Percentiles rank a stretch among this genome's conserved stretches.
Evolutionary conservation across 2,113 vertebrate genomes (phyloP).

Genomic region (Chaetura pelagica): DNA sequence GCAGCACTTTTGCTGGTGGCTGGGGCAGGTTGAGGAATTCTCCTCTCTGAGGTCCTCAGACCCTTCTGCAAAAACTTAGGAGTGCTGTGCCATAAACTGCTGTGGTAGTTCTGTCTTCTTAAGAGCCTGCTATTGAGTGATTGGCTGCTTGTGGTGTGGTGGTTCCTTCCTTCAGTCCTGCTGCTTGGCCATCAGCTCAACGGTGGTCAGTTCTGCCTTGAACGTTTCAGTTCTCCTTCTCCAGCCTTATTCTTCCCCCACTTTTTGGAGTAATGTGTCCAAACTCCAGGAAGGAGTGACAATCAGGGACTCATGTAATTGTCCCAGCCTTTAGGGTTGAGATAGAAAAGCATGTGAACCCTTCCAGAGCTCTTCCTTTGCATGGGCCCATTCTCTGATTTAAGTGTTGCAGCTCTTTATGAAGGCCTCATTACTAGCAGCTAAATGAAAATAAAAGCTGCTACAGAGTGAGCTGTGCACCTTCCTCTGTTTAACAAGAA

Average conservation of each 20-base stretch:
- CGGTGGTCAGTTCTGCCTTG: neutral
- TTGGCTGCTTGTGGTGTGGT: neutral
- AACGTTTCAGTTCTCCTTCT: neutral
- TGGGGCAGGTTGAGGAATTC: neutral
- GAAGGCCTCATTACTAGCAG: neutral
- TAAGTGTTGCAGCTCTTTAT: neutral
- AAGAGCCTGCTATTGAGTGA: neutral
- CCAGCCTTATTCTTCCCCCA: rapidly evolving
- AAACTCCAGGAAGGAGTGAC: neutral
- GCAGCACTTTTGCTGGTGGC: neutral
- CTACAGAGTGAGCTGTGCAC: neutral
- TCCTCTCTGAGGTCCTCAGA: neutral
- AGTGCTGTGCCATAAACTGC: neutral
- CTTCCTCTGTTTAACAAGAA: neutral
- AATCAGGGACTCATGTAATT: neutral
- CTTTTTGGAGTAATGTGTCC: neutral
- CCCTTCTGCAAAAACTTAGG: neutral
- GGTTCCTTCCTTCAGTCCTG: neutral
- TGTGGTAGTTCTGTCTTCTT: neutral
- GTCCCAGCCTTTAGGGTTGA: neutral
- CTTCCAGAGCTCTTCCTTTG: neutral
- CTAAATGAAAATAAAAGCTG: neutral
- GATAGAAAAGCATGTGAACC: rapidly evolving
- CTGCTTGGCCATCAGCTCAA: neutral
- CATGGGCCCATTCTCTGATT: neutral